phyloP scores from a whole-genome alignment of 2,888 invertebrate genomes.

The Drosophila hamatofila region DNA sequence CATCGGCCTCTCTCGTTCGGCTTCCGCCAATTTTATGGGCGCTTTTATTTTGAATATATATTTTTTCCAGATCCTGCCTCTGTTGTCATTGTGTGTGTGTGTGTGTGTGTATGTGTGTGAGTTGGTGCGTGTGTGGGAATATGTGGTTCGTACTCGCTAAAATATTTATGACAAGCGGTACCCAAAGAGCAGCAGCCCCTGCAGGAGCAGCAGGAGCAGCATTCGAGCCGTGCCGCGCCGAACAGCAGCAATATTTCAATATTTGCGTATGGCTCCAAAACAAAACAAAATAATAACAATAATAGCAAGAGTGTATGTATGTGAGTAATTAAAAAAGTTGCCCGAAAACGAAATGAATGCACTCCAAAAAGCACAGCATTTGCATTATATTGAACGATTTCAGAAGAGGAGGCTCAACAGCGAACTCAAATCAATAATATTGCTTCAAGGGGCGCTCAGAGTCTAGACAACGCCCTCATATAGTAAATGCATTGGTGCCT shows the following conservation, averaged over 20 bases:
- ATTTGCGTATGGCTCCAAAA: slow-evolving; percentile 48
- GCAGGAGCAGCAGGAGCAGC: background rate
- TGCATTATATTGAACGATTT: slow-evolving; percentile 36
- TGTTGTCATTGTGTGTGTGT: slow-evolving; percentile 12
- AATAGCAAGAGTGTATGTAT: slow-evolving; percentile 39
- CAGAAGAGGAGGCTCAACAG: background rate
- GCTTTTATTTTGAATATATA: slow-evolving; percentile 60
- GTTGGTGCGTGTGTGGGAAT: slow-evolving; percentile 13
- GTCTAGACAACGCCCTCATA: slow-evolving; percentile 53
- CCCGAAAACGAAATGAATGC: slow-evolving; percentile 22
- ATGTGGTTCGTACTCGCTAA: slow-evolving; percentile 57
- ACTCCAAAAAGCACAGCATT: slow-evolving; percentile 39
- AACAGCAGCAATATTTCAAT: slow-evolving; percentile 69
- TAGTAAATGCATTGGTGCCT: slow-evolving; percentile 2
- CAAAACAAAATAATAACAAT: slow-evolving; percentile 29
- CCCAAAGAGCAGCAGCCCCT: slow-evolving; percentile 15
- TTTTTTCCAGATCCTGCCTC: slow-evolving; percentile 40
- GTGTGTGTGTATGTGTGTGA: slow-evolving; percentile 5
- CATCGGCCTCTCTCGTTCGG: slow-evolving; percentile 51
- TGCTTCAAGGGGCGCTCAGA: background rate
- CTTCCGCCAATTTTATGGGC: slow-evolving; percentile 74
- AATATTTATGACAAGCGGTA: slow-evolving; percentile 77
- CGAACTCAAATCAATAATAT: slow-evolving; percentile 30
- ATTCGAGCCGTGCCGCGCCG: background rate
- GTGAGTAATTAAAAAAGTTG: slow-evolving; percentile 69